phyloP scores from a whole-genome alignment of 2,888 invertebrate genomes.

The Melanchra persicariae region DNA sequence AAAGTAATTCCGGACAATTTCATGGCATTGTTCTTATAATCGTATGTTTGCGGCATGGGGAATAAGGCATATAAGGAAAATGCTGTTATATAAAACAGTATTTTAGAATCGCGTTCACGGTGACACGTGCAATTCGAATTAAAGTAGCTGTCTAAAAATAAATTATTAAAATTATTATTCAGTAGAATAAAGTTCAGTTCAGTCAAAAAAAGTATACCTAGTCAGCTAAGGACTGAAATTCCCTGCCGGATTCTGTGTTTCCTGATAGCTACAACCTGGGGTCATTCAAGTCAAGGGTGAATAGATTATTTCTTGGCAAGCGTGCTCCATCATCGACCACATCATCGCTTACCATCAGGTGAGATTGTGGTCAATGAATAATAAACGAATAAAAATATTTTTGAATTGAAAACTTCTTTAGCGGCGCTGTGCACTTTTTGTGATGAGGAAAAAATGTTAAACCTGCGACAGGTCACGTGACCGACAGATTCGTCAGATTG shows the following conservation, averaged over 20 bases:
- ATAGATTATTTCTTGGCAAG: background rate
- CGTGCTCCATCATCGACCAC: background rate
- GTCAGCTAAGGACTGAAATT: too few relatives aligned
- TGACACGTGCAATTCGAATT: constrained; percentile 9
- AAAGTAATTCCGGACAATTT: background rate
- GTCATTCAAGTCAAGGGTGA: background rate
- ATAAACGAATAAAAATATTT: background rate
- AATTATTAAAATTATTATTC: background rate
- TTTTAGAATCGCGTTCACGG: background rate
- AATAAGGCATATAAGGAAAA: constrained; percentile 54
- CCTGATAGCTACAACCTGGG: too few relatives aligned
- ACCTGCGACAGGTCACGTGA: too few relatives aligned
- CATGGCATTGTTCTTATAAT: background rate
- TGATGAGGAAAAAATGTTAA: too few relatives aligned
- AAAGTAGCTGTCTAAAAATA: background rate
- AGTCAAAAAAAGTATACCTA: background rate
- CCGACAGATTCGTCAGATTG: too few relatives aligned
- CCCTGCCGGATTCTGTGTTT: background rate
- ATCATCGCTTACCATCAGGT: background rate
- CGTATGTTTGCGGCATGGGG: background rate
- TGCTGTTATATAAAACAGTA: constrained; percentile 9
- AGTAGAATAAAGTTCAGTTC: background rate
- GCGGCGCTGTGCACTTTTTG: too few relatives aligned
- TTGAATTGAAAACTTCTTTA: too few relatives aligned
- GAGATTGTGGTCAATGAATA: background rate